phyloP scores from a whole-genome alignment of 2,113 vertebrate species.

The Galemys pyrenaicus region DNA sequence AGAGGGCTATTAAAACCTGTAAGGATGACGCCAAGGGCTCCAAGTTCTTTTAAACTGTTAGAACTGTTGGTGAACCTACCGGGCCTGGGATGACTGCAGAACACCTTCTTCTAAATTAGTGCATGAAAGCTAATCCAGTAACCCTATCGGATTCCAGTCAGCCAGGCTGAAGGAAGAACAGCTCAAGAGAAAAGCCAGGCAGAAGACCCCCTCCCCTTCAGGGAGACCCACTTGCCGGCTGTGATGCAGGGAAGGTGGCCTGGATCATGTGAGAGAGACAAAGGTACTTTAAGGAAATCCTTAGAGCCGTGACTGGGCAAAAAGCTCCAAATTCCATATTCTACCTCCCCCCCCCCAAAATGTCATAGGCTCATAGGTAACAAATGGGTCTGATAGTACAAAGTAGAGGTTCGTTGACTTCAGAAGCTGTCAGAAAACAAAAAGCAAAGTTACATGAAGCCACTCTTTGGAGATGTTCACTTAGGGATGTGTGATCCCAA shows the following conservation, averaged over 20 bases:
- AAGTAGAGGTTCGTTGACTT: background rate
- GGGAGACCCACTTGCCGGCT: background rate
- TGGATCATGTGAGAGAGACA: background rate
- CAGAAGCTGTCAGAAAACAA: background rate
- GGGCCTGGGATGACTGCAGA: too few relatives aligned
- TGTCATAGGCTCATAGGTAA: background rate
- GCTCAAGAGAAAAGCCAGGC: background rate
- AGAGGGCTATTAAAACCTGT: too few relatives aligned
- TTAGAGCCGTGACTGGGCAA: background rate
- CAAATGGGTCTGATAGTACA: background rate
- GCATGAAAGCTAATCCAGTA: background rate
- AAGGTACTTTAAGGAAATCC: background rate
- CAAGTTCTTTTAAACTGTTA: too few relatives aligned
- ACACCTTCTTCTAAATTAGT: background rate
- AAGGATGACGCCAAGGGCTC: too few relatives aligned
- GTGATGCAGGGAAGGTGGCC: background rate
- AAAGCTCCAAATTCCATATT: background rate
- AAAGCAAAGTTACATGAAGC: background rate
- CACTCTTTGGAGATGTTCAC: background rate
- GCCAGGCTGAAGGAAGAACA: background rate
- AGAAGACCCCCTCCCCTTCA: rapidly evolving
- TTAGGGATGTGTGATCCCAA: background rate
- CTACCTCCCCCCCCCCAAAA: too few relatives aligned
- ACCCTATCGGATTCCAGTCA: background rate
- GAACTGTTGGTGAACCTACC: too few relatives aligned